Evolutionary conservation across 2,797 vertebrate genomes (phyloP).

Genomic region (Antrozous pallidus): DNA sequence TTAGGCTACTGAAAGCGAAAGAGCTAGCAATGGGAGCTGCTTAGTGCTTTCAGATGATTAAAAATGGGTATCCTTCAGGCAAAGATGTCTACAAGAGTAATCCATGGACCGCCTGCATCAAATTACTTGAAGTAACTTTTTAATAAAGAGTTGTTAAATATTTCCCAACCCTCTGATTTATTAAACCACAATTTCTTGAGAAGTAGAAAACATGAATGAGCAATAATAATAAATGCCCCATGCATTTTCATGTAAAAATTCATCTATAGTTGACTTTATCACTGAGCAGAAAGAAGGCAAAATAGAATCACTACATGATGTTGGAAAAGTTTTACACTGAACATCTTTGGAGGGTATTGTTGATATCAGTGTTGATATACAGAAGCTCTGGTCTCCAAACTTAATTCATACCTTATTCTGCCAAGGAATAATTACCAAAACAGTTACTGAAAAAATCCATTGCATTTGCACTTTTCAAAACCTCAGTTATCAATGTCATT

Average conservation of each 20-base stretch:
- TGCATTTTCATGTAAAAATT: not conserved
- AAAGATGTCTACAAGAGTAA: not conserved
- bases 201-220: not conserved
- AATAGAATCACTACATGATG: not conserved
- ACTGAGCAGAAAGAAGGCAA: not conserved
- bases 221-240: not conserved
- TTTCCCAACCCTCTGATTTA: not conserved
- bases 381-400: not conserved
- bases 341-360: too few species aligned
- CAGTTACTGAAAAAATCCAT: not conserved
- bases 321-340: not conserved
- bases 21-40: not conserved
- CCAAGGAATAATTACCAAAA: not conserved
- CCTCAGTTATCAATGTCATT: not conserved
- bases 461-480: not conserved
- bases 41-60: not conserved
- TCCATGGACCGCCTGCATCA: not conserved
- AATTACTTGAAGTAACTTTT: not conserved
- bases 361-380: not conserved
- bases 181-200: not conserved
- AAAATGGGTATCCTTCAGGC: not conserved
- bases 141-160: not conserved
- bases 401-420: not conserved
- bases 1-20: not conserved
- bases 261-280: not conserved